phyloP scores from a whole-genome alignment of 2,113 vertebrate genomes.

The Coracopsis vasa region DNA sequence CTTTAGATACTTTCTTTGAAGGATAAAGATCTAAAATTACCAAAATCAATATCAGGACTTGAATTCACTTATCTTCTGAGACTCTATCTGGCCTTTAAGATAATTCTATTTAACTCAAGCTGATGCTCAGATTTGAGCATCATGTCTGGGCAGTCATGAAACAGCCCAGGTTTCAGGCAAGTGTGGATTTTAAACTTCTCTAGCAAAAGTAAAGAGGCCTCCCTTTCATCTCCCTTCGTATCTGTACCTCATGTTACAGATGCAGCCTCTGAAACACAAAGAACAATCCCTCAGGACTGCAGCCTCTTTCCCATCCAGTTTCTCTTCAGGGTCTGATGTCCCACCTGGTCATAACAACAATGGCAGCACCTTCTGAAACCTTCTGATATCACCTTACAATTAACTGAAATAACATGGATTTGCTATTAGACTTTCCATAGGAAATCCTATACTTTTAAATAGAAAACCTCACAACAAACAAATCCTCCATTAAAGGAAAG shows the following conservation, averaged over 20 bases:
- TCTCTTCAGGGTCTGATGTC: background rate
- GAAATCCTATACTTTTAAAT: background rate
- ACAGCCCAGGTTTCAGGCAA: rapidly evolving
- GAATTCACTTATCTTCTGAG: background rate
- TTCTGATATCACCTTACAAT: background rate
- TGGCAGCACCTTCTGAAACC: background rate
- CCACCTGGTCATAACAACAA: background rate
- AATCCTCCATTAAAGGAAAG: background rate
- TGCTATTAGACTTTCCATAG: background rate
- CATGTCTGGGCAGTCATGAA: background rate
- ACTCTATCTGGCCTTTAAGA: background rate
- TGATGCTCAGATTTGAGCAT: background rate
- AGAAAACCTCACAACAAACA: rapidly evolving
- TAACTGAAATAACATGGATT: background rate
- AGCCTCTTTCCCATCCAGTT: background rate
- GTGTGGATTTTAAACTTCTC: background rate
- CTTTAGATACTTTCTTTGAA: background rate
- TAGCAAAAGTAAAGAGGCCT: background rate
- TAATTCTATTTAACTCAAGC: background rate
- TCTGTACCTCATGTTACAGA: background rate
- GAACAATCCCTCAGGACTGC: rapidly evolving
- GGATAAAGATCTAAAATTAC: background rate
- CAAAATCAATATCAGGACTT: background rate
- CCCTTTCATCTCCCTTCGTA: background rate
- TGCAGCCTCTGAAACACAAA: background rate